phyloP scores from a whole-genome alignment of 1,140 invertebrate genomes.

The Sarcophaga peregrina region DNA sequence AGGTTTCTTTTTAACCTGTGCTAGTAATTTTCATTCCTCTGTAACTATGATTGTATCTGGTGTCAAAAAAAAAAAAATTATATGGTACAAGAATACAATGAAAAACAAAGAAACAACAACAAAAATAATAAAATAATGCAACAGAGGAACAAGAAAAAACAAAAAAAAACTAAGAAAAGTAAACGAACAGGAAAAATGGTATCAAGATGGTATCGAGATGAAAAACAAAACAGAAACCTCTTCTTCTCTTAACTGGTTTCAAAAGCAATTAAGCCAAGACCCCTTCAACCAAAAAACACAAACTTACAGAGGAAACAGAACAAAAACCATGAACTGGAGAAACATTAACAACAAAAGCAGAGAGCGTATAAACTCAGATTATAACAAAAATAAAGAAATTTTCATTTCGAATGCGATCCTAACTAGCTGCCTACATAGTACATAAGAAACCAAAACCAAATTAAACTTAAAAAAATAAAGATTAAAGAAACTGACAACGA shows the following conservation, averaged over 20 bases:
- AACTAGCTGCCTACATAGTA: too few species aligned
- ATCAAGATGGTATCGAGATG: too few species aligned
- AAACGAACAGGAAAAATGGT: too few species aligned
- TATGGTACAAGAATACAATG: not conserved
- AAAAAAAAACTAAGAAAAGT: not conserved
- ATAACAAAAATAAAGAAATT: not conserved
- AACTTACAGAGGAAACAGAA: too few species aligned
- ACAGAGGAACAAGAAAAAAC: not conserved
- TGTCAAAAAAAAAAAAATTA: not conserved
- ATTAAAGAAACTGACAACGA: too few species aligned
- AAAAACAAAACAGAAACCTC: too few species aligned
- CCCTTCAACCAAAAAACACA: not conserved
- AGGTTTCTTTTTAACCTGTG: not conserved
- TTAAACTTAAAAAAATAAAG: too few species aligned
- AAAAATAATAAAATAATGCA: not conserved
- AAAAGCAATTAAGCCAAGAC: not conserved
- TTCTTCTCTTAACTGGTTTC: slow-evolving; percentile 14
- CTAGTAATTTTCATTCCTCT: not conserved
- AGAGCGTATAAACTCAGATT: not conserved
- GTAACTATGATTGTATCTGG: not conserved
- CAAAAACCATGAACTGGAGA: too few species aligned
- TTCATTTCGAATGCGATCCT: not conserved
- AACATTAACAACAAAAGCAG: not conserved
- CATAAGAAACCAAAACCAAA: too few species aligned
- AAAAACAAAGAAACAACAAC: slow-evolving; percentile 1